Conservation (phyloP, 1,140 invertebrate genomes). For the Colletes latitarsis region DNA sequence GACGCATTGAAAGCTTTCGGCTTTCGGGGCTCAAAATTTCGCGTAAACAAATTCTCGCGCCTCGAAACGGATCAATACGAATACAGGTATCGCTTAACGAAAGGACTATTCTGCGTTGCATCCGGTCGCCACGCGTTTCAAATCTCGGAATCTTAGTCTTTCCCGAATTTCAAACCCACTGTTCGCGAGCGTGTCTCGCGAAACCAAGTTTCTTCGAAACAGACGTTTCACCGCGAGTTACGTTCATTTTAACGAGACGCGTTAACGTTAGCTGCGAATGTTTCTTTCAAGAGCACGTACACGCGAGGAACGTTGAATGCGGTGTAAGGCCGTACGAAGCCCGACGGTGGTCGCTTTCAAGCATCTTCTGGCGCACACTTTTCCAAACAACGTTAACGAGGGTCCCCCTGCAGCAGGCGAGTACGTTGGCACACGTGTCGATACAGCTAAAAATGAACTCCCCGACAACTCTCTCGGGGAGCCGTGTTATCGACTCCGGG, state of each 20-base stretch:
- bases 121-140: too few relatives aligned
- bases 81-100: not conserved
- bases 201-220: not conserved
- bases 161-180: too few relatives aligned
- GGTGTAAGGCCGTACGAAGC: too few relatives aligned
- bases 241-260: not conserved
- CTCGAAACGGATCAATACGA: not conserved
- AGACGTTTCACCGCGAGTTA: not conserved
- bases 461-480: slow-evolving; percentile 1
- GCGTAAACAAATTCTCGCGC: not conserved
- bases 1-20: slow-evolving; percentile 7
- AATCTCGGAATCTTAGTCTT: too few relatives aligned
- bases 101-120: too few relatives aligned
- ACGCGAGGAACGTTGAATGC: slow-evolving; percentile 4
- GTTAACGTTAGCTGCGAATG: not conserved
- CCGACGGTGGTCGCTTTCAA: not conserved
- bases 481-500: not conserved
- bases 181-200: too few relatives aligned
- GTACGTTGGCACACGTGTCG: not conserved
- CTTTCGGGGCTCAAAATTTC: not conserved
- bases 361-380: slow-evolving; percentile 1
- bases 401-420: not conserved
- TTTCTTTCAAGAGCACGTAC: not conserved
- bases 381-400: slow-evolving; percentile 7
- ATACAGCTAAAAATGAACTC: slow-evolving; percentile 3